Percentiles rank a stretch among this genome's conserved stretches.
Evolutionary conservation across 2,888 invertebrate genomes (phyloP).

Genomic region (Schizaphis graminum): DNA sequence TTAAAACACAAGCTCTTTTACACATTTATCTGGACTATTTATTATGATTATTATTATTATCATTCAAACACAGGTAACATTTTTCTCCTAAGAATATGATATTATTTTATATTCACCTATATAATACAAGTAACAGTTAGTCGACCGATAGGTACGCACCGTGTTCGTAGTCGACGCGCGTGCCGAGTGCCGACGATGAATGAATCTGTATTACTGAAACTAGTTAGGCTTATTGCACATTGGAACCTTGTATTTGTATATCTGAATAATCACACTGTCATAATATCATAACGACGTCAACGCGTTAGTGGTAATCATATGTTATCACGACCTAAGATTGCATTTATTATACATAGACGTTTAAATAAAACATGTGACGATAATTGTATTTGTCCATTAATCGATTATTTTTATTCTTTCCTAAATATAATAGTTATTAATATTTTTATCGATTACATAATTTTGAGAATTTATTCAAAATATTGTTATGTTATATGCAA

Average conservation of each 20-base stretch:
- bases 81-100: background rate
- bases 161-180: conserved; percentile 25
- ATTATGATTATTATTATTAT: background rate
- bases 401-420: background rate
- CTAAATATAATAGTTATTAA: background rate
- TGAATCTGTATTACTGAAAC: conserved; percentile 54
- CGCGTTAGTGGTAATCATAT: background rate
- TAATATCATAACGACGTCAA: background rate
- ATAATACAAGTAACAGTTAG: background rate
- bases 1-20: background rate
- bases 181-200: conserved; percentile 14
- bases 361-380: background rate
- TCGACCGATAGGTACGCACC: background rate
- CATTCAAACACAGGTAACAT: background rate
- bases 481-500: background rate
- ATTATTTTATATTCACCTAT: background rate
- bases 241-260: background rate
- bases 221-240: background rate
- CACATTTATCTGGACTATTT: background rate
- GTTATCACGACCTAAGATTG: background rate
- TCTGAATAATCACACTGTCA: background rate
- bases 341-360: background rate
- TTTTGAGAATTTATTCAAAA: background rate
- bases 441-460: background rate
- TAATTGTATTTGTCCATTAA: background rate